Percentiles rank a stretch among this genome's conserved stretches.
Conservation (phyloP, 1,140 invertebrate species). For the Pogonus chalceus region DNA sequence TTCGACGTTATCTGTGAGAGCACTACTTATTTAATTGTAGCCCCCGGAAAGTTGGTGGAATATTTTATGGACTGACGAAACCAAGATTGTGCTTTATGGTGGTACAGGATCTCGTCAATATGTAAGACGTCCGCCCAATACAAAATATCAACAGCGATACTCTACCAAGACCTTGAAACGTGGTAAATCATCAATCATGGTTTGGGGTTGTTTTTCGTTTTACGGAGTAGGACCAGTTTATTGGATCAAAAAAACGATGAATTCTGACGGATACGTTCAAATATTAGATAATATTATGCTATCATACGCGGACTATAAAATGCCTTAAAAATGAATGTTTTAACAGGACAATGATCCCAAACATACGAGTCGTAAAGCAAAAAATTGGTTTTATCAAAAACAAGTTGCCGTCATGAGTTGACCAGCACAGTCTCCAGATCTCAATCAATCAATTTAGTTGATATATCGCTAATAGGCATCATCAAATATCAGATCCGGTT, state of each 20-base stretch:
- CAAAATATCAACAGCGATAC: conserved; percentile 15
- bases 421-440: conserved; percentile 27
- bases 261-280: conserved; percentile 19
- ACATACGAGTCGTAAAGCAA: conserved; percentile 18
- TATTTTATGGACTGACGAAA: conserved; percentile 14
- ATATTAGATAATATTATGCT: conserved; percentile 19
- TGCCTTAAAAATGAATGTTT: conserved; percentile 22
- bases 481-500: no score
- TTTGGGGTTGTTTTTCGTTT: conserved; percentile 22
- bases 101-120: conserved; percentile 12
- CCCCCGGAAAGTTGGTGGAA: conserved; percentile 13
- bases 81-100: conserved; percentile 14
- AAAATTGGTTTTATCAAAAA: conserved; percentile 17
- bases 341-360: conserved; percentile 28
- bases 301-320: conserved; percentile 18
- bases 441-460: no score
- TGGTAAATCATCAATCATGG: conserved; percentile 18
- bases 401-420: conserved; percentile 21
- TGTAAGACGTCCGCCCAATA: conserved; percentile 14
- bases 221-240: conserved; percentile 17
- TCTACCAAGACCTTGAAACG: conserved; percentile 22
- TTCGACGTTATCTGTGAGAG: no score
- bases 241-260: conserved; percentile 18
- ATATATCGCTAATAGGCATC: no score
- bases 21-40: no score